Conservation (phyloP, 2,797 vertebrate genomes). For the Euthynnus affinis region DNA sequence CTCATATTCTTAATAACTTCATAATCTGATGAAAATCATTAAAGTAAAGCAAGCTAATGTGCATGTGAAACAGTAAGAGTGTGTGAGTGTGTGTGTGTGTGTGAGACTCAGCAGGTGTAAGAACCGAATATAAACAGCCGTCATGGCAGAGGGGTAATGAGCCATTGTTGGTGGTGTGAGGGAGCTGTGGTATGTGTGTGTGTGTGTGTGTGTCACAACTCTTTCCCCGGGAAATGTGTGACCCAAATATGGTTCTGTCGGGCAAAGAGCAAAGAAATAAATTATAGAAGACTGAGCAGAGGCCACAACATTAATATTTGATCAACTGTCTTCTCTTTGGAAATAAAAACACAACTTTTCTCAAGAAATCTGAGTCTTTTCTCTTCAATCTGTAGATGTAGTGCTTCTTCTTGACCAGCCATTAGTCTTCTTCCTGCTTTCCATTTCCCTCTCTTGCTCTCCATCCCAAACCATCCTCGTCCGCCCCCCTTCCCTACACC, state of each 20-base stretch:
- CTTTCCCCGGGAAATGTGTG: slow-evolving; percentile 69
- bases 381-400: slow-evolving; percentile 2
- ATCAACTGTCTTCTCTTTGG: slow-evolving; percentile 67
- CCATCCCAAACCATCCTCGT: slow-evolving; percentile 23
- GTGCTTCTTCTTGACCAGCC: slow-evolving; percentile 31
- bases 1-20: slow-evolving; percentile 30
- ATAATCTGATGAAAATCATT: slow-evolving; percentile 30
- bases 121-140: slow-evolving; percentile 69
- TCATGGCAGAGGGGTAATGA: slow-evolving; percentile 74
- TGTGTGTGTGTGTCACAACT: slow-evolving; percentile 47
- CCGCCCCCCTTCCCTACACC: background rate
- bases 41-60: slow-evolving; percentile 26
- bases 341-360: slow-evolving; percentile 69
- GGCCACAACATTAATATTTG: slow-evolving; percentile 73
- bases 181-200: slow-evolving; percentile 20
- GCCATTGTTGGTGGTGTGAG: slow-evolving; percentile 61
- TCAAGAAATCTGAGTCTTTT: slow-evolving; percentile 38
- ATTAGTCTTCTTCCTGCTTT: slow-evolving; percentile 11
- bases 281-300: slow-evolving; percentile 75
- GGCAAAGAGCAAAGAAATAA: slow-evolving; percentile 77
- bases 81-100: background rate
- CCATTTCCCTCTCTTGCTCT: slow-evolving; percentile 17
- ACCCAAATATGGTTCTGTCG: slow-evolving; percentile 77
- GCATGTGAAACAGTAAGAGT: slow-evolving; percentile 10
- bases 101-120: slow-evolving; percentile 72